These are phyloP conservation scores for Drosophila lini DNA, from an alignment of 1,140 invertebrate genomes.

Conservation along the genomic window DNA sequence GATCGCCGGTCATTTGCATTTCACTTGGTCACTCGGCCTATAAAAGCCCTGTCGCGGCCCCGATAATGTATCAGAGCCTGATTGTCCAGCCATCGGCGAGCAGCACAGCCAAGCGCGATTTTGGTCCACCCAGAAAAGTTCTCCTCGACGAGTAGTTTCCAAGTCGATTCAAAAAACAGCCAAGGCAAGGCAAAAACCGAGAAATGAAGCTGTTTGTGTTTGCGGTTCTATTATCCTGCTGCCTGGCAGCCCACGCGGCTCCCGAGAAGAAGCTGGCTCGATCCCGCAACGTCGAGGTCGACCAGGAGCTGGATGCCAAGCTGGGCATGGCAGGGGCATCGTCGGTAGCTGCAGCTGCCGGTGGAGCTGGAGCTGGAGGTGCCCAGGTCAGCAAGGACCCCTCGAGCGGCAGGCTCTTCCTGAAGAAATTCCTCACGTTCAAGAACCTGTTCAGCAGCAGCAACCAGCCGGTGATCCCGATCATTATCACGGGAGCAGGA, in stretches of 20 bases:
- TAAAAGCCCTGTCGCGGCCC: conserved; percentile 59
- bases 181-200: no score
- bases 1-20: conserved; percentile 37
- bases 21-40: conserved; percentile 36
- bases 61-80: conserved; percentile 76
- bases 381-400: conserved; percentile 48
- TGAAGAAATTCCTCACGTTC: conserved; percentile 77
- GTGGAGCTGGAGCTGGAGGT: conserved; percentile 1
- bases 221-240: conserved; percentile 39
- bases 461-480: conserved; percentile 68
- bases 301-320: conserved; percentile 6
- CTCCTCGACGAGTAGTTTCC: conserved; percentile 70
- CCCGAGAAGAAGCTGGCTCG: conserved; percentile 22
- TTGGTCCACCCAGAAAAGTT: conserved; percentile 58
- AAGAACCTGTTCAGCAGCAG: conserved; percentile 74
- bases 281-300: conserved; percentile 35
- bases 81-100: conserved; percentile 70
- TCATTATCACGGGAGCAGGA: conserved; percentile 68
- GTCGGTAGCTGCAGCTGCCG: not conserved
- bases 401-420: conserved; percentile 73
- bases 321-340: conserved; percentile 6
- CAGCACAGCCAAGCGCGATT: conserved; percentile 29
- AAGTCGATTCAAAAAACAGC: not conserved
- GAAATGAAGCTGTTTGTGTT: conserved; percentile 29
- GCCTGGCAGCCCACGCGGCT: conserved; percentile 22